Conservation (phyloP, 2,797 vertebrate species). For the Bothrops alternatus region DNA sequence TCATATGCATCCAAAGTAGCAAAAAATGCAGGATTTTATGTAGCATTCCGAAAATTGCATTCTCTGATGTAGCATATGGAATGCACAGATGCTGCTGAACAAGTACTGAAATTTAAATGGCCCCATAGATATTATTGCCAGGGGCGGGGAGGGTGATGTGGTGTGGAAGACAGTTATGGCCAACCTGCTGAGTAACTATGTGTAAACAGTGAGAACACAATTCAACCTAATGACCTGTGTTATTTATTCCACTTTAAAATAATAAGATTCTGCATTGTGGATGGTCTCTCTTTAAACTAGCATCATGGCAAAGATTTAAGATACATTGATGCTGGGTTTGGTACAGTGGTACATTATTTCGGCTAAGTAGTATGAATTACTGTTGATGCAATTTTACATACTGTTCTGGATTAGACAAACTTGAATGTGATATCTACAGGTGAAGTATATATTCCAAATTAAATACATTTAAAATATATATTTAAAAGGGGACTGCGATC, state of each 20-base stretch:
- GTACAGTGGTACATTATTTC: background rate
- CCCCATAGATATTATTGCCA: slow-evolving; percentile 9
- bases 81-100: slow-evolving; percentile 3
- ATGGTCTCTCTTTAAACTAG: background rate
- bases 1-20: slow-evolving; percentile 18
- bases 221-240: background rate
- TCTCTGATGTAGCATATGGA: background rate
- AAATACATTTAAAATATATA: background rate
- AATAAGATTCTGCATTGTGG: slow-evolving; percentile 13
- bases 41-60: background rate
- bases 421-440: too few relatives aligned
- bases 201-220: background rate
- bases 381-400: background rate
- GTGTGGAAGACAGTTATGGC: background rate
- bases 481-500: background rate
- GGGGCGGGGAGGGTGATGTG: background rate
- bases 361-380: background rate
- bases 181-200: slow-evolving; percentile 10
- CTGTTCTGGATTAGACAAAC: background rate
- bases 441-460: background rate
- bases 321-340: background rate
- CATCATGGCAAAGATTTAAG: slow-evolving; percentile 11
- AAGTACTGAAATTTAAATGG: slow-evolving; percentile 30
- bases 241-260: background rate
- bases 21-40: background rate